phyloP scores from a whole-genome alignment of 1,140 invertebrate species.

The Drosophila simulans region DNA sequence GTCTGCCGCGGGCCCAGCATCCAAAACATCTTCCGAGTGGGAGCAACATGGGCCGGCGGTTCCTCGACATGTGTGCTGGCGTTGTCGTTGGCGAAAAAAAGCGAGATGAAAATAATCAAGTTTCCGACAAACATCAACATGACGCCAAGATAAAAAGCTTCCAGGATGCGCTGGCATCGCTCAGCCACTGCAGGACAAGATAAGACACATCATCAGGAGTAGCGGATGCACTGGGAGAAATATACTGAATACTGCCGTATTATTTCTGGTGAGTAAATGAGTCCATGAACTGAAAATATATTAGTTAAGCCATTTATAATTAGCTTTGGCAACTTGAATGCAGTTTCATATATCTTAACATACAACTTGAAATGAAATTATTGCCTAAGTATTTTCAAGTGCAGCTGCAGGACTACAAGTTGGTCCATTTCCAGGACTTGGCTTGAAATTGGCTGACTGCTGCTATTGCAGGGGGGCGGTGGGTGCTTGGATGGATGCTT shows the following conservation, averaged over 20 bases:
- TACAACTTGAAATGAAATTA: too few species aligned
- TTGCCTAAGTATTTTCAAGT: background rate
- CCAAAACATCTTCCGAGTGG: constrained; percentile 64
- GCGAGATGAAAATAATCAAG: constrained; percentile 77
- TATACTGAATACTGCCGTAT: too few species aligned
- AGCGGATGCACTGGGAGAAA: constrained; percentile 23
- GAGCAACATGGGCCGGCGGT: constrained; percentile 28
- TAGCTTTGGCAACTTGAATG: background rate
- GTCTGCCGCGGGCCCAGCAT: constrained; percentile 64
- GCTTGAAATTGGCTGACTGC: constrained; percentile 42
- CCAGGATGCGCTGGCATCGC: constrained; percentile 69
- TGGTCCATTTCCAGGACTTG: constrained; percentile 67
- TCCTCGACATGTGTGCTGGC: constrained; percentile 56
- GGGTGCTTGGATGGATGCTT: background rate
- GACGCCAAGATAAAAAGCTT: constrained; percentile 81
- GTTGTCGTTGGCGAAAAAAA: constrained; percentile 19
- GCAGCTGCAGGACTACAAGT: constrained; percentile 34
- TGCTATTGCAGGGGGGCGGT: constrained; percentile 17
- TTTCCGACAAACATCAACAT: constrained; percentile 83
- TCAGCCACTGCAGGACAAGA: constrained; percentile 73
- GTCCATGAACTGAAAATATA: too few species aligned
- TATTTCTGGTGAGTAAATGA: too few species aligned
- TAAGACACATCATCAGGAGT: constrained; percentile 71
- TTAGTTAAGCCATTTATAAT: background rate
- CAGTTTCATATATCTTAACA: background rate